Evolutionary conservation across 2,888 invertebrate genomes (phyloP).

Genomic region (Dynastes maya): DNA sequence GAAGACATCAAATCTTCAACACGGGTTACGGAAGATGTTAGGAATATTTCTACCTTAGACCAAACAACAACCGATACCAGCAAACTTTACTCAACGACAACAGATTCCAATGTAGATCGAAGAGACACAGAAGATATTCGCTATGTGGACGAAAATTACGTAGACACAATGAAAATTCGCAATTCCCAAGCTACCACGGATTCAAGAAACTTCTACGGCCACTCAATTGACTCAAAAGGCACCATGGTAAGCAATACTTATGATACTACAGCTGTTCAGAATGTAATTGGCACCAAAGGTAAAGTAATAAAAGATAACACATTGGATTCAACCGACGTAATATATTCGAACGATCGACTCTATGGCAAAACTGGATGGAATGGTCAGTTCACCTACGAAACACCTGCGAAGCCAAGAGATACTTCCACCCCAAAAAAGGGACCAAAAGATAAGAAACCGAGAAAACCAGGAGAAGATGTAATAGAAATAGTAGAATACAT

Average conservation of each 20-base stretch:
- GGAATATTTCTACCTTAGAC: constrained; percentile 4
- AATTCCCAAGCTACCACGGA: constrained; percentile 61
- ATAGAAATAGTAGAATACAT: constrained; percentile 36
- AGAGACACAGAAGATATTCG: constrained; percentile 34
- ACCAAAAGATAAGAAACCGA: constrained; percentile 41
- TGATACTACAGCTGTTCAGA: constrained; percentile 67
- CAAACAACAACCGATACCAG: constrained; percentile 1
- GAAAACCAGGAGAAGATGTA: constrained; percentile 22
- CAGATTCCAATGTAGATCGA: constrained; percentile 10
- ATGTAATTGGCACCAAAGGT: constrained; percentile 67
- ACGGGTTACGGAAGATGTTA: constrained; percentile 15
- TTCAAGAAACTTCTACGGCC: constrained; percentile 66
- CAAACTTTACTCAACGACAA: constrained; percentile 22
- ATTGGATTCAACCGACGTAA: constrained; percentile 67
- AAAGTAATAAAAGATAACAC: constrained; percentile 72
- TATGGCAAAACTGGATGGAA: constrained; percentile 70
- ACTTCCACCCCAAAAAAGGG: constrained; percentile 26
- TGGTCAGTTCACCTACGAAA: constrained; percentile 67
- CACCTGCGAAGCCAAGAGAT: constrained; percentile 55
- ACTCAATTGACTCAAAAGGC: constrained; percentile 62
- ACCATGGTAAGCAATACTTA: constrained; percentile 66
- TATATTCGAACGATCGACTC: constrained; percentile 67
- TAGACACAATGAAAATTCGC: constrained; percentile 61
- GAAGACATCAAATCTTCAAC: constrained; percentile 16
- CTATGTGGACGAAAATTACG: constrained; percentile 63